phyloP scores from a whole-genome alignment of 2,113 vertebrate species.

The Seriola quinqueradiata region DNA sequence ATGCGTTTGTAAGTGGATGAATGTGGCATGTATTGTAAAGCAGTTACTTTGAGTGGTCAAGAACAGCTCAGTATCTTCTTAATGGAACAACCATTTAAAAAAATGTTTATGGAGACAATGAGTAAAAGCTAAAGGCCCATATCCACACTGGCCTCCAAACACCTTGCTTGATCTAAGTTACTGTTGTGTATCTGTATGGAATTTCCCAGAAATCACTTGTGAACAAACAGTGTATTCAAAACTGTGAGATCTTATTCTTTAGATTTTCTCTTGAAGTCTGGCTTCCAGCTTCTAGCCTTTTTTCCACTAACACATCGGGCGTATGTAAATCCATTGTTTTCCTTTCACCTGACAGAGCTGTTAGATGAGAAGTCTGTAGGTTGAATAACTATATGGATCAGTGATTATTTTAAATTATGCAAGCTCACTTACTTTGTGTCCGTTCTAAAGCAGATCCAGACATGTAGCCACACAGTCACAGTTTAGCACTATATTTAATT shows the following conservation, averaged over 20 bases:
- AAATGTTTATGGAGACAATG: too few species aligned
- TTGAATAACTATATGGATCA: not conserved
- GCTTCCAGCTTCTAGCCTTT: not conserved
- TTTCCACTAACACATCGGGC: too few species aligned
- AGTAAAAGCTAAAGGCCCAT: too few species aligned
- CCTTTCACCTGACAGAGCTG: not conserved
- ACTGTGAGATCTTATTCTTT: not conserved
- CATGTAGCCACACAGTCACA: constrained; percentile 30
- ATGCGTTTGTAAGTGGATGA: too few species aligned
- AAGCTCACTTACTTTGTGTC: constrained; percentile 7
- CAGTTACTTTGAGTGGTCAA: too few species aligned
- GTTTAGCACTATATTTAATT: constrained; percentile 51
- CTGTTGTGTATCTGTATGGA: too few species aligned
- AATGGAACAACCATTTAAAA: too few species aligned
- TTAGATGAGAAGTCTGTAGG: too few species aligned
- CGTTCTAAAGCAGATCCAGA: constrained; percentile 13
- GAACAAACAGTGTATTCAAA: not conserved
- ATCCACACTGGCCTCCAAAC: too few species aligned
- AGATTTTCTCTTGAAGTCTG: not conserved
- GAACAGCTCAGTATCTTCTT: too few species aligned
- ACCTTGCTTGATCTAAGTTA: too few species aligned
- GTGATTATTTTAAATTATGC: constrained; percentile 28
- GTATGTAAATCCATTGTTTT: not conserved
- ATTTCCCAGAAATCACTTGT: not conserved
- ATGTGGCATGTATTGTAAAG: too few species aligned